A percentile compares a stretch with the other conserved stretches of the same genome.
Evolutionary conservation across 2,113 vertebrate species (phyloP).

Genomic region (Ophiodon elongatus): DNA sequence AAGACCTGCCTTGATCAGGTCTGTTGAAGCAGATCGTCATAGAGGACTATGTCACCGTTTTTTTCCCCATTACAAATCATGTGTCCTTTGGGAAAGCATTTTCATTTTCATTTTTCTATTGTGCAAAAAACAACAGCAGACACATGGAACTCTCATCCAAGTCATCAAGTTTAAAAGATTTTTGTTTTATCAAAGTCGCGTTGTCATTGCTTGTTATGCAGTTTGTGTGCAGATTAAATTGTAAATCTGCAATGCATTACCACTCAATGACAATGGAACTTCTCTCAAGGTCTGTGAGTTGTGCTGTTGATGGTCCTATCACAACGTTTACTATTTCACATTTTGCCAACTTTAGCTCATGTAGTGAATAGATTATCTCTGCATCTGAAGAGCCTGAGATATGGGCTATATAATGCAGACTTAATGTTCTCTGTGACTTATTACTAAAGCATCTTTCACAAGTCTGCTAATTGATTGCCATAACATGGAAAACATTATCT

Average conservation of each 20-base stretch:
- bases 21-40: not conserved
- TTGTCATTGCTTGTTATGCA: not conserved
- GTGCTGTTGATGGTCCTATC: not conserved
- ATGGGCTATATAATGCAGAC: not conserved
- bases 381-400: not conserved
- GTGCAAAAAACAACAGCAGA: not conserved
- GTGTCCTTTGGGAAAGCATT: not conserved
- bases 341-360: not conserved
- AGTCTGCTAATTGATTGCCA: constrained; percentile 5
- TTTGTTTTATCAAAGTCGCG: not conserved
- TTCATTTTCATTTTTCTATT: not conserved
- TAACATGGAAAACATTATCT: not conserved
- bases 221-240: not conserved
- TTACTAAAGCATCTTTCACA: constrained; percentile 1
- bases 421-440: constrained; percentile 26
- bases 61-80: not conserved
- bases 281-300: not conserved
- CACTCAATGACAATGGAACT: not conserved
- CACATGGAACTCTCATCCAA: not conserved
- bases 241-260: not conserved
- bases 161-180: not conserved
- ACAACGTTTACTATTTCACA: not conserved
- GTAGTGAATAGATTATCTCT: not conserved
- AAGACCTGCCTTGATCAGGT: not conserved
- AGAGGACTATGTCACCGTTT: not conserved